Evolutionary conservation across 1,140 invertebrate genomes (phyloP).

Genomic region (Drosophila micromelanica): DNA sequence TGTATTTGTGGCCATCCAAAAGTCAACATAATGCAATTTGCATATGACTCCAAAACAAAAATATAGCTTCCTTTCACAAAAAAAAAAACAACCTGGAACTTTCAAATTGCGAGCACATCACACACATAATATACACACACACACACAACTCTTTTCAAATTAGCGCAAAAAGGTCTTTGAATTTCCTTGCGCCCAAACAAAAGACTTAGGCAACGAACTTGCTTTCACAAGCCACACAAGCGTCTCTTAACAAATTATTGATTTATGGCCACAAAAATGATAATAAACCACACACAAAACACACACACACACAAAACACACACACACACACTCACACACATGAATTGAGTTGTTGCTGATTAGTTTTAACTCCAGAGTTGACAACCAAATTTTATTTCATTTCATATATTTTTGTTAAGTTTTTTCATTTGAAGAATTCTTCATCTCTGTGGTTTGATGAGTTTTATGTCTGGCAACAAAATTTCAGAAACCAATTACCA

Average conservation of each 20-base stretch:
- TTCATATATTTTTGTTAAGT: background rate
- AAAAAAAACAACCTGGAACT: conserved; percentile 62
- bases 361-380: conserved; percentile 14
- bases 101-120: conserved; percentile 75
- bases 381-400: conserved; percentile 13
- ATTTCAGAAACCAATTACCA: background rate
- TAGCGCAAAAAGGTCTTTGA: conserved; percentile 55
- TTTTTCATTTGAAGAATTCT: conserved; percentile 1
- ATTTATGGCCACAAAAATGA: conserved; percentile 60
- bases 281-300: conserved; percentile 51
- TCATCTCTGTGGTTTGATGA: conserved; percentile 14
- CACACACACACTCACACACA: background rate
- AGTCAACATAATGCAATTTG: conserved; percentile 64
- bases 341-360: conserved; percentile 35
- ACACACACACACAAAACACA: conserved; percentile 15
- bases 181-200: conserved; percentile 61
- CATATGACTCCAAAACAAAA: conserved; percentile 61
- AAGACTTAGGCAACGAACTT: conserved; percentile 83
- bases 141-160: conserved; percentile 29
- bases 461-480: conserved; percentile 21
- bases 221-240: conserved; percentile 70
- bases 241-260: conserved; percentile 74
- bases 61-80: conserved; percentile 69
- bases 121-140: conserved; percentile 36
- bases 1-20: conserved; percentile 24